phyloP scores from a whole-genome alignment of 1,140 invertebrate genomes.

The Zaprionus camerounensis region DNA sequence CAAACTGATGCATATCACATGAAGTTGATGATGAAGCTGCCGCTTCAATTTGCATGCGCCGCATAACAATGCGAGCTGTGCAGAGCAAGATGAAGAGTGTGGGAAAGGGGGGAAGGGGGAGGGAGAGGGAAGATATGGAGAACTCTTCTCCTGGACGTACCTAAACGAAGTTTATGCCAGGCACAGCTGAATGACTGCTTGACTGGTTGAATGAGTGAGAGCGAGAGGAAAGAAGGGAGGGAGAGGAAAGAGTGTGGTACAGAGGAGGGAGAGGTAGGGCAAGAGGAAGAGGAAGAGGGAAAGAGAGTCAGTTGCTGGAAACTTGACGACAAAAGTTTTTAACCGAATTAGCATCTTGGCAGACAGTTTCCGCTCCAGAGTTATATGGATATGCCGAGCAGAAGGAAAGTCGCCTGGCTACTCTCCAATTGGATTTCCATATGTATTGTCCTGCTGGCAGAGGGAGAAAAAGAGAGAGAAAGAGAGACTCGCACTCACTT shows the following conservation, averaged over 20 bases:
- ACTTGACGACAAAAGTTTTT: constrained; percentile 80
- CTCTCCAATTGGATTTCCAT: constrained; percentile 62
- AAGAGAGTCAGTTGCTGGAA: constrained; percentile 50
- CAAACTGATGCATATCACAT: constrained; percentile 76
- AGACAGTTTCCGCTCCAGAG: constrained; percentile 63
- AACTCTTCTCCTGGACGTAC: constrained; percentile 10
- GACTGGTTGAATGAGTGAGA: constrained; percentile 28
- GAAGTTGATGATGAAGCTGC: constrained; percentile 54
- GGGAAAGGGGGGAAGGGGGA: not conserved
- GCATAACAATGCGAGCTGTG: constrained; percentile 65
- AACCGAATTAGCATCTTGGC: constrained; percentile 80
- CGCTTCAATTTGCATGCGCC: constrained; percentile 69
- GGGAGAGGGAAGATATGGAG: constrained; percentile 2
- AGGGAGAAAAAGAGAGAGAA: not conserved
- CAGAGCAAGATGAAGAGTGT: not conserved
- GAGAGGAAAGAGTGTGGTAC: not conserved
- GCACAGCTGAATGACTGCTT: constrained; percentile 17
- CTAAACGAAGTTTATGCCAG: constrained; percentile 65
- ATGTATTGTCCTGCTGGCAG: constrained; percentile 62
- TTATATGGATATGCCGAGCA: constrained; percentile 11
- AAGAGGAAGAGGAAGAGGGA: not conserved
- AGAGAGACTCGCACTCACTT: no score
- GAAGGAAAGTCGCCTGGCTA: constrained; percentile 3
- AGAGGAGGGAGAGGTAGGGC: not conserved
- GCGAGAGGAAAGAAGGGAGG: not conserved